phyloP scores from a whole-genome alignment of 2,113 vertebrate species.

The Zapornia atra region DNA sequence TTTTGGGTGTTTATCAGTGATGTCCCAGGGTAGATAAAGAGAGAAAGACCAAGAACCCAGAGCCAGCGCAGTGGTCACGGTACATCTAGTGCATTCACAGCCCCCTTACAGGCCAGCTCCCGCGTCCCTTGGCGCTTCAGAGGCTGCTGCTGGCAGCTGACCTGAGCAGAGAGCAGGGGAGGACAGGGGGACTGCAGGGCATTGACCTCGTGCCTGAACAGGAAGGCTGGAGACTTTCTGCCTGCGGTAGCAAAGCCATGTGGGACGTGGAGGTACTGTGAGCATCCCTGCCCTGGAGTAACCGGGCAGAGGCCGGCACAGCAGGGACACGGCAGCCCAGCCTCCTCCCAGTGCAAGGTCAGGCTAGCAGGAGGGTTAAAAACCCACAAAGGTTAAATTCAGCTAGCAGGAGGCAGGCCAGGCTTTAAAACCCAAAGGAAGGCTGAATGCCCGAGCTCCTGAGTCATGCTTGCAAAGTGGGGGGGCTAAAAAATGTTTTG shows the following conservation, averaged over 20 bases:
- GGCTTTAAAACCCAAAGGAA: background rate
- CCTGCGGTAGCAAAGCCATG: background rate
- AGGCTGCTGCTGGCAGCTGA: background rate
- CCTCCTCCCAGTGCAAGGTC: background rate
- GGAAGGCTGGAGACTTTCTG: background rate
- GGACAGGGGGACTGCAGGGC: background rate
- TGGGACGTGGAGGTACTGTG: background rate
- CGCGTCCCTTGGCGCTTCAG: background rate
- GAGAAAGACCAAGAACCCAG: background rate
- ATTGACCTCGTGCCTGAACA: background rate
- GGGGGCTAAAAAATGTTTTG: background rate
- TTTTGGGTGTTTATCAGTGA: background rate
- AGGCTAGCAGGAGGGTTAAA: background rate
- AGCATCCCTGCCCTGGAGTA: constrained; percentile 20
- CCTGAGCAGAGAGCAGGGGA: background rate
- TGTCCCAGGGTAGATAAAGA: background rate
- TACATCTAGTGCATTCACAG: background rate
- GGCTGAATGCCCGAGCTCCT: background rate
- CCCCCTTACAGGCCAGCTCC: background rate
- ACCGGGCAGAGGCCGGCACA: background rate
- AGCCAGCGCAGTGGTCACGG: fast-evolving
- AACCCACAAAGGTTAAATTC: background rate
- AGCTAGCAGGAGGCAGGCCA: background rate
- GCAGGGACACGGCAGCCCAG: background rate
- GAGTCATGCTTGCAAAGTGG: background rate